Conservation (phyloP, 1,140 invertebrate genomes). For the Papilio glaucus region DNA sequence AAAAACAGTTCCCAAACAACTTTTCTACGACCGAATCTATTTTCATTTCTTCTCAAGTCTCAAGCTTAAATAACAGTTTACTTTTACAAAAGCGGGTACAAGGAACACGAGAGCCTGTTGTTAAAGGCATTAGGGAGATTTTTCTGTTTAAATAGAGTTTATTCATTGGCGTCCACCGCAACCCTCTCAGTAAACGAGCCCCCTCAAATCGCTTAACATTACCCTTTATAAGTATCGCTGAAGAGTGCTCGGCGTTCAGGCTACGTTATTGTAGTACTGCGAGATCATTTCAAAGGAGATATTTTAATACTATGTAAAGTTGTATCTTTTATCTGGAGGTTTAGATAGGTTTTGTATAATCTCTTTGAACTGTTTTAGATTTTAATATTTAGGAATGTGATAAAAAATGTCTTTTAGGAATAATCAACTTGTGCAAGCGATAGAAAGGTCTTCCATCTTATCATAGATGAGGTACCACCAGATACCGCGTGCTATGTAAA, state of each 20-base stretch:
- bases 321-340: neutral
- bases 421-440: too few species aligned
- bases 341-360: too few species aligned
- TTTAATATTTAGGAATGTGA: too few species aligned
- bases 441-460: too few species aligned
- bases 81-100: neutral
- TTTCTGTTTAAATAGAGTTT: neutral
- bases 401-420: too few species aligned
- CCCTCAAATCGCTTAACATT: constrained; percentile 2
- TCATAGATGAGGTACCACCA: too few species aligned
- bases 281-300: neutral
- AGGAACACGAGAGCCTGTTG: neutral
- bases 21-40: too few species aligned
- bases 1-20: too few species aligned
- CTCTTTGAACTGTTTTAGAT: too few species aligned
- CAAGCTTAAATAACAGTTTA: neutral
- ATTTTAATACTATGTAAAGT: neutral
- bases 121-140: constrained; percentile 2
- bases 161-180: neutral
- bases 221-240: constrained; percentile 1
- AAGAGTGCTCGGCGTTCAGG: neutral
- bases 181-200: neutral
- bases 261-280: neutral
- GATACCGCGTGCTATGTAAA: too few species aligned
- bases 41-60: too few species aligned